Evolutionary conservation across 1,140 invertebrate species (phyloP).

Genomic region (Drosophila bocki): DNA sequence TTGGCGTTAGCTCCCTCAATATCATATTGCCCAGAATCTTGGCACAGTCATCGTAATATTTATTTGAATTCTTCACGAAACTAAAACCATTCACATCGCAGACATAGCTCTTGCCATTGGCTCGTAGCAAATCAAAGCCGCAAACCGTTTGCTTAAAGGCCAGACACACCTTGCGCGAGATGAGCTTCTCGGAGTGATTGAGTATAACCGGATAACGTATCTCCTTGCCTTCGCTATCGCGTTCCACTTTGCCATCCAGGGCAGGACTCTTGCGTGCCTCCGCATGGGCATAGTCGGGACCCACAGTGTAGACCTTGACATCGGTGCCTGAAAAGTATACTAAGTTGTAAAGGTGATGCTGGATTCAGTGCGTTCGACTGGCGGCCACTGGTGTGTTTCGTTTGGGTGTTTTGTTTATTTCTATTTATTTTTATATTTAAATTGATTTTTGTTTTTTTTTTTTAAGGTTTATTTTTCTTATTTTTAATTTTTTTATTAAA

Average conservation of each 20-base stretch:
- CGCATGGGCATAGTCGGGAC: conserved; percentile 99
- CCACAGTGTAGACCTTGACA: conserved; percentile 89
- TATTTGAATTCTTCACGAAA: conserved; percentile 99
- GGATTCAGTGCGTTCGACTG: conserved; percentile 84
- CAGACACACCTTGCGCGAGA: conserved; percentile 98
- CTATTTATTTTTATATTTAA: conserved; percentile 5
- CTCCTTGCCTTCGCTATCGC: conserved; percentile 99
- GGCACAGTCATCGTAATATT: conserved; percentile 99
- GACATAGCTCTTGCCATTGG: conserved; percentile 99
- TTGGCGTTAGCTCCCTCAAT: conserved; percentile 95
- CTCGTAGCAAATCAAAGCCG: conserved; percentile 98
- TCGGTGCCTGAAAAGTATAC: conserved; percentile 86
- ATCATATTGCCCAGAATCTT: conserved; percentile 98
- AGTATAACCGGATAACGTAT: conserved; percentile 99
- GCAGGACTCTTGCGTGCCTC: conserved; percentile 99
- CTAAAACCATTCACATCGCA: conserved; percentile 99
- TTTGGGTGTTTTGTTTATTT: not conserved
- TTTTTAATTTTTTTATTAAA: not conserved
- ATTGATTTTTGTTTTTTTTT: conserved; percentile 1
- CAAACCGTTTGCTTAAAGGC: conserved; percentile 99
- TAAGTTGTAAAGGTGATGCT: conserved; percentile 85
- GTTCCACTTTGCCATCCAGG: conserved; percentile 98
- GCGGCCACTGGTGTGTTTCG: conserved; percentile 58
- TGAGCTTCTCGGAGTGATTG: conserved; percentile 99
- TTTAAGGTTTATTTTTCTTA: conserved; percentile 3